Percentiles rank a stretch among this genome's conserved stretches.
Evolutionary conservation across 2,888 invertebrate genomes (phyloP).

Genomic region (Athalia cordata): DNA sequence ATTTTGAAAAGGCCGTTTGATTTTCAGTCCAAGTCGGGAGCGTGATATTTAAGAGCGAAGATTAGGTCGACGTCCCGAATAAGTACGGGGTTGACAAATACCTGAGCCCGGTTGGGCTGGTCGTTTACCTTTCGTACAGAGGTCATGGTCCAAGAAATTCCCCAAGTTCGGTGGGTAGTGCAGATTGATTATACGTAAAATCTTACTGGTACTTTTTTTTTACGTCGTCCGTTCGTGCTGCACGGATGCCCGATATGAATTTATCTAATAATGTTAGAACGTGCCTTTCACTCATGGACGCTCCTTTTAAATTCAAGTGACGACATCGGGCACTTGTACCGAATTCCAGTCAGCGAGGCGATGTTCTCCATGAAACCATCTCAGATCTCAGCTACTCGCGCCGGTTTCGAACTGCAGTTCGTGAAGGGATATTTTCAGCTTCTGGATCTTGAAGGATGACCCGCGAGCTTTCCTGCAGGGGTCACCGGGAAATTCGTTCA

Average conservation of each 20-base stretch:
- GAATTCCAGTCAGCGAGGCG: neutral
- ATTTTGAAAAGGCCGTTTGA: neutral
- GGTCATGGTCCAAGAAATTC: slow-evolving; percentile 63
- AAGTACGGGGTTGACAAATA: slow-evolving; percentile 61
- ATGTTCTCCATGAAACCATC: slow-evolving; percentile 15
- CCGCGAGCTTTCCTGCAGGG: too few relatives aligned
- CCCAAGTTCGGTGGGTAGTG: slow-evolving; percentile 58
- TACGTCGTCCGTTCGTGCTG: neutral
- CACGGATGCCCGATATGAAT: too few relatives aligned
- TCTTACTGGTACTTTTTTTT: neutral
- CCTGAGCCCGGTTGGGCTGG: slow-evolving; percentile 66
- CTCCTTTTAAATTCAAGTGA: neutral
- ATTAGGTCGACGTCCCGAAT: slow-evolving; percentile 56
- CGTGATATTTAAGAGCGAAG: slow-evolving; percentile 46
- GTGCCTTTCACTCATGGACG: too few relatives aligned
- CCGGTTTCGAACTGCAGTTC: slow-evolving; percentile 16
- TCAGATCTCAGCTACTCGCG: slow-evolving; percentile 7
- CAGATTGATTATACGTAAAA: neutral
- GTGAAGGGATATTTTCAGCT: neutral
- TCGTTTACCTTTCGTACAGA: slow-evolving; percentile 62
- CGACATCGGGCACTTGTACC: slow-evolving; percentile 4
- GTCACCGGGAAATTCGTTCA: slow-evolving; percentile 6
- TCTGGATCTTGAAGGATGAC: neutral
- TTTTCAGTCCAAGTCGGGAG: slow-evolving; percentile 46
- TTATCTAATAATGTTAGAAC: too few relatives aligned